Evolutionary conservation across 2,113 vertebrate genomes (phyloP), one percentile per base, ranked within the genome.

Genomic region (Hypanus sabinus): DNA sequence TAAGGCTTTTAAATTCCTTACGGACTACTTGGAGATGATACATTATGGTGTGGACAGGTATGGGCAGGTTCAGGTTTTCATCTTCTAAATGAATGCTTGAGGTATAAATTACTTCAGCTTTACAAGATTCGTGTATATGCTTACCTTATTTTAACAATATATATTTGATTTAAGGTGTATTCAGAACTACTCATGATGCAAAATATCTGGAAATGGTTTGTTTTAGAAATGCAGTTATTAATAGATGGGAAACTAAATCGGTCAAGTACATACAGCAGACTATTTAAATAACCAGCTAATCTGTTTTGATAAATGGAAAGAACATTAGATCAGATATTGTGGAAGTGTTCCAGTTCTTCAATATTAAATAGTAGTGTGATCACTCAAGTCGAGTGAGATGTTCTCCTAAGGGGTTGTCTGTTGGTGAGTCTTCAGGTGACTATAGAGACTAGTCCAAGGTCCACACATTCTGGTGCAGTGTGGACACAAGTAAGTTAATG

Each of bases 1-100:
- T 71, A 70, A 93, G 9, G 22, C 36, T 46, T 36, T 10, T 93
- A 93, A 93, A 93, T 93, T 93, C 91, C 91, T 92, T 22, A 91
- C 60, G 33, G 87, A 68, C 62, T 33, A 91, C 68, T 65, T 62
- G 60, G 87, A 68, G 62, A 62, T 91, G 57, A 91, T 65, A 18
- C 87, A 91, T 68, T 33, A 14, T 68, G 33, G 24, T 92, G 90
- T 71, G 65, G 90, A 24, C 90, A 70, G 90, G 90, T 92, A 46
- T 38, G 68, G 90, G 90, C 90, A 92, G 22, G 90, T 46, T 36
- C 65, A 38, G 2, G 20, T 71, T 71, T 71, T 71, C 68, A 71
- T 38, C 90, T 92, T 92, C 9, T 24, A 83, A 22, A 55, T 20
- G 38, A 83, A 83, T 4, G 14, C 6, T 5, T 92, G 65, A n/a